Percentiles rank a stretch among this genome's conserved stretches.
Evolutionary conservation across 2,888 invertebrate species (phyloP).

Genomic region (Catotricha subobsoleta): DNA sequence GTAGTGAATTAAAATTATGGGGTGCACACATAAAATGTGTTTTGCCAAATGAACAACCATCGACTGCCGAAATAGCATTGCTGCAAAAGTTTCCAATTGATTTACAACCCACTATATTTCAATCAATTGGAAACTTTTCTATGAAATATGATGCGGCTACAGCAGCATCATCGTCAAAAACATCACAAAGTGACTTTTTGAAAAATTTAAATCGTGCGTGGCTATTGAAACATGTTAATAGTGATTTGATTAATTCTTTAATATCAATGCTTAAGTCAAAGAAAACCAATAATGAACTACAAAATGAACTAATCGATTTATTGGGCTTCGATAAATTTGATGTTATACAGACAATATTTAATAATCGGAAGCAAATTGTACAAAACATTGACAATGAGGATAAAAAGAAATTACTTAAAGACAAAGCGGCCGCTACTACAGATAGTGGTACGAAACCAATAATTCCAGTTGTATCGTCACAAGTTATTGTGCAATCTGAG

Average conservation of each 20-base stretch:
- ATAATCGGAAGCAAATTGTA: constrained; percentile 39
- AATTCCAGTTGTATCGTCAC: constrained; percentile 51
- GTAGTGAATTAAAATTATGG: constrained; percentile 7
- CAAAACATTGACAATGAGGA: constrained; percentile 22
- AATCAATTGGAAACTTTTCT: constrained; percentile 12
- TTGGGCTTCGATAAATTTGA: constrained; percentile 75
- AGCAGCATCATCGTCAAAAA: background rate
- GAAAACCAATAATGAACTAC: constrained; percentile 46
- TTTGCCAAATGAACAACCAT: background rate
- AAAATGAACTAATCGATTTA: constrained; percentile 73
- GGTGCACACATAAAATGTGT: constrained; percentile 11
- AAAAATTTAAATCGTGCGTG: constrained; percentile 34
- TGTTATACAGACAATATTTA: constrained; percentile 46
- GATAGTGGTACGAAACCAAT: constrained; percentile 18
- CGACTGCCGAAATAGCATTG: background rate
- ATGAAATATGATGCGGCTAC: constrained; percentile 15
- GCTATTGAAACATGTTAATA: constrained; percentile 36
- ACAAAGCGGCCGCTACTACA: constrained; percentile 11
- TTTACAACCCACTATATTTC: background rate
- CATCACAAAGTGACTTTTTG: constrained; percentile 4
- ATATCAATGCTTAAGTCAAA: constrained; percentile 41
- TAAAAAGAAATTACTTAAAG: constrained; percentile 13
- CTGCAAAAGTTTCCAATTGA: background rate
- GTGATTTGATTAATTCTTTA: constrained; percentile 40
- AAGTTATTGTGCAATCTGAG: constrained; percentile 69